phyloP scores from a whole-genome alignment of 2,797 vertebrate species.

The Carapus acus region DNA sequence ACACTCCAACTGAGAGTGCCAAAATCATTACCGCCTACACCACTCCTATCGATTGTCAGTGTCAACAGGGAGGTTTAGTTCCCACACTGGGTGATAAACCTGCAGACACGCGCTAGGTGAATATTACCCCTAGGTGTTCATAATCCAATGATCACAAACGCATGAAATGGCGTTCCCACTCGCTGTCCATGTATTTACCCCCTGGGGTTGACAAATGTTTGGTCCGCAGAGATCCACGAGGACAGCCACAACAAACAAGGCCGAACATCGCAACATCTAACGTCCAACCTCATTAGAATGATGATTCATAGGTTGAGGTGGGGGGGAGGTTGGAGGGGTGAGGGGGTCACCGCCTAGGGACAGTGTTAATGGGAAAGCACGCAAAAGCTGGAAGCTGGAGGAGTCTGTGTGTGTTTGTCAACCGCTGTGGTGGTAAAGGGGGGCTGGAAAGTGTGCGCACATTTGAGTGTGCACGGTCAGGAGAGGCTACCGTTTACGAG shows the following conservation, averaged over 20 bases:
- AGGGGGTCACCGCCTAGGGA: slow-evolving; percentile 52
- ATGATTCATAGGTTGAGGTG: slow-evolving; percentile 58
- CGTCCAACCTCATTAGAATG: slow-evolving; percentile 46
- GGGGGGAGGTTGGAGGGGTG: no score
- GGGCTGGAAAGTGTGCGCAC: no score
- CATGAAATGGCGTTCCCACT: slow-evolving; percentile 9
- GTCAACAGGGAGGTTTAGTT: slow-evolving; percentile 13
- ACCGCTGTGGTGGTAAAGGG: no score
- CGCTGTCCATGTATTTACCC: background rate
- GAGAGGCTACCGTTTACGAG: slow-evolving; percentile 21
- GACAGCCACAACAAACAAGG: slow-evolving; percentile 82
- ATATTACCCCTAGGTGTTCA: slow-evolving; percentile 21
- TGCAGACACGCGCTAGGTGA: slow-evolving; percentile 20
- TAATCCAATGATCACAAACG: slow-evolving; percentile 26
- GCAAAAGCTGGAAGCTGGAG: slow-evolving; percentile 24
- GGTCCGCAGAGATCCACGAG: slow-evolving; percentile 75
- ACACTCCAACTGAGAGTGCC: slow-evolving; percentile 38
- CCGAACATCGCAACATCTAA: slow-evolving; percentile 72
- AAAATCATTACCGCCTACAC: slow-evolving; percentile 57
- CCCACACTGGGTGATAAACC: slow-evolving; percentile 2
- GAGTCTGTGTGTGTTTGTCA: slow-evolving; percentile 25
- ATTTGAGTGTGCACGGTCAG: slow-evolving; percentile 28
- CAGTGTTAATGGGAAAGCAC: slow-evolving; percentile 45
- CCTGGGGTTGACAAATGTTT: slow-evolving; percentile 39
- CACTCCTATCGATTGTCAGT: slow-evolving; percentile 47